These are phyloP conservation scores for Odocoileus hemionus DNA, from an alignment of 2,113 vertebrate species.

Conservation along the genomic window DNA sequence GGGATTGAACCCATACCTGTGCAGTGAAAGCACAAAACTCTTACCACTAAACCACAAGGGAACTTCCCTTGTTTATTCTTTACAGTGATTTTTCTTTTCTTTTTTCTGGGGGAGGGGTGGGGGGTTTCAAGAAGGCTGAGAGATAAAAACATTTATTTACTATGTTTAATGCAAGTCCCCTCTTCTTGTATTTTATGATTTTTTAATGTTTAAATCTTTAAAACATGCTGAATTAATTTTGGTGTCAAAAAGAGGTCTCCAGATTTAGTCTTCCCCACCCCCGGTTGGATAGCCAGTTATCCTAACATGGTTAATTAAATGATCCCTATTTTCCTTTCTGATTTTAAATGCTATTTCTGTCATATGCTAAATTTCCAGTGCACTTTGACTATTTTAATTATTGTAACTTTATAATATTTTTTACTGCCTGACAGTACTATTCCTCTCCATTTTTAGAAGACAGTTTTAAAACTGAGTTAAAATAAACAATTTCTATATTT, in stretches of 20 bases:
- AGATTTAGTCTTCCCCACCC: not conserved
- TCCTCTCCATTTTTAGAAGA: slow-evolving; percentile 16
- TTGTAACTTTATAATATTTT: not conserved
- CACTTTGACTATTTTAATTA: not conserved
- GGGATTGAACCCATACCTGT: not conserved
- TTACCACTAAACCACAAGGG: not conserved
- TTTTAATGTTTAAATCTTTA: not conserved
- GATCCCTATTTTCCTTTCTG: not conserved
- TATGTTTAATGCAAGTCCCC: not conserved
- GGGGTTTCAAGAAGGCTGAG: not conserved
- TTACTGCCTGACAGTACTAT: not conserved
- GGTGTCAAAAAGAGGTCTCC: not conserved
- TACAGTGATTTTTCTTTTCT: not conserved
- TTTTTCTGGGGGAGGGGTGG: not conserved
- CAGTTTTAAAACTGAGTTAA: slow-evolving; percentile 13
- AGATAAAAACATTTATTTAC: not conserved
- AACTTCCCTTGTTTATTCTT: not conserved
- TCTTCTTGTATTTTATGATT: not conserved
- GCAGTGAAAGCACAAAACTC: not conserved
- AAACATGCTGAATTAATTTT: not conserved
- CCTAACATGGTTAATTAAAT: not conserved
- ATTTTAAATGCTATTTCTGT: not conserved
- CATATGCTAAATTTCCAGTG: not conserved
- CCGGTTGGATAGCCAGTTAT: not conserved
- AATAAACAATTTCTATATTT: not conserved